phyloP scores from a whole-genome alignment of 2,113 vertebrate genomes.

The Chunga burmeisteri region DNA sequence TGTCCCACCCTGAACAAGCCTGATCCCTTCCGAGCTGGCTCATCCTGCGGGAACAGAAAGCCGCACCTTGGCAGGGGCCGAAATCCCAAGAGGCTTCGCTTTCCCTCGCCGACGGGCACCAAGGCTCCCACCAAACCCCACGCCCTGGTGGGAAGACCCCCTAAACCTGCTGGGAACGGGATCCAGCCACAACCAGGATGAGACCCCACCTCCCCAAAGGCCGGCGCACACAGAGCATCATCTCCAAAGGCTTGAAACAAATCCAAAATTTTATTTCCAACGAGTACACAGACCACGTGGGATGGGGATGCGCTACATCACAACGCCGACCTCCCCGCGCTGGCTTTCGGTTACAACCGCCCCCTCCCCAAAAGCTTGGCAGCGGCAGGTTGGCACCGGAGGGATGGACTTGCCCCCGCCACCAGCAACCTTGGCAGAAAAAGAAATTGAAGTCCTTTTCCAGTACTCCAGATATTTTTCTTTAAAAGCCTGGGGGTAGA shows the following conservation, averaged over 20 bases:
- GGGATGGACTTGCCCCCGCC: neutral
- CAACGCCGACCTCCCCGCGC: constrained; percentile 45
- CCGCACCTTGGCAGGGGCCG: neutral
- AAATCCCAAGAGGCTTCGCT: neutral
- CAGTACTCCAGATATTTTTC: neutral
- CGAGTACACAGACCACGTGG: constrained; percentile 68
- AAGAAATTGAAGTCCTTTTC: neutral
- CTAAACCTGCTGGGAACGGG: neutral
- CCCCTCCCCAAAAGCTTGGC: constrained; percentile 39
- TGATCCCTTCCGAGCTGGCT: too few relatives aligned
- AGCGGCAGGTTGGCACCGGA: neutral
- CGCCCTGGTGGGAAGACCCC: rapidly evolving
- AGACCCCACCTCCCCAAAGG: neutral
- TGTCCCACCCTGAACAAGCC: rapidly evolving
- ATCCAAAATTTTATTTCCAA: constrained; percentile 80
- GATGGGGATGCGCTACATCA: constrained; percentile 72
- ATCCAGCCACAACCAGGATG: rapidly evolving
- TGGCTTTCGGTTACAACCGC: neutral
- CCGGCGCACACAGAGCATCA: rapidly evolving
- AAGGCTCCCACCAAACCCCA: neutral
- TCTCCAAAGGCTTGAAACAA: constrained; percentile 58
- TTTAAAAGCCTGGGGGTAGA: neutral
- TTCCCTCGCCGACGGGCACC: rapidly evolving
- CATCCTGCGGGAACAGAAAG: neutral
- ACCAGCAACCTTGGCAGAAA: neutral